A percentile compares a stretch with the other conserved stretches of the same genome.
Conservation (phyloP, 2,113 vertebrate genomes). For the Panurus biarmicus region DNA sequence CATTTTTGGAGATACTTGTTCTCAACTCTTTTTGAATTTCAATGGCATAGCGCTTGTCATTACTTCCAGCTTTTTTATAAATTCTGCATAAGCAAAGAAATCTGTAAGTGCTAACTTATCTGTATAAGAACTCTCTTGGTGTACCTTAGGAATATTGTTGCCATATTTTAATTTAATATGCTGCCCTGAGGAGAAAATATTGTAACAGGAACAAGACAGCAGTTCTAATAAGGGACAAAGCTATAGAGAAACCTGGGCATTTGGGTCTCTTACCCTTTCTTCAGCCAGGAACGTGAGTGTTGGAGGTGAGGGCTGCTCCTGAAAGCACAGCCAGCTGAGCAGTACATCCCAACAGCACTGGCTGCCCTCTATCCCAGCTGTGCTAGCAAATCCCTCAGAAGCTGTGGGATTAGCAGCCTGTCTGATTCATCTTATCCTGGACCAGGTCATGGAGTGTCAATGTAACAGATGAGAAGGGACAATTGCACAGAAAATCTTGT, state of each 20-base stretch:
- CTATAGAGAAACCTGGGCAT: background rate
- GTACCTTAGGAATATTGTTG: background rate
- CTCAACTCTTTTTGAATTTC: background rate
- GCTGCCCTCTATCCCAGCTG: background rate
- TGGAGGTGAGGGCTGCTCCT: background rate
- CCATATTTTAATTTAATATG: background rate
- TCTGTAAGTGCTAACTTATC: background rate
- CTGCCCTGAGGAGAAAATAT: background rate
- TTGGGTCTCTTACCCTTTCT: background rate
- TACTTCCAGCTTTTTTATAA: background rate
- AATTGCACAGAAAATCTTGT: background rate
- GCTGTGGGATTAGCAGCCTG: background rate
- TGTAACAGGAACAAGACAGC: background rate
- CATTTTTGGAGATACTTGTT: background rate
- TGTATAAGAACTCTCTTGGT: background rate
- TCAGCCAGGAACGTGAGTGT: background rate
- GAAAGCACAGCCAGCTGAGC: background rate
- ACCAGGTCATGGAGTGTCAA: rapidly evolving
- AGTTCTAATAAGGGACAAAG: background rate
- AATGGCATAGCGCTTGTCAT: background rate
- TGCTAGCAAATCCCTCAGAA: background rate
- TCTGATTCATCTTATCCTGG: background rate
- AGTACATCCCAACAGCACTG: background rate
- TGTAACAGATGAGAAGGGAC: background rate
- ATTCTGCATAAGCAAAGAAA: background rate